Percentiles rank a stretch among this genome's conserved stretches.
Evolutionary conservation across 2,797 vertebrate genomes (phyloP).

Genomic region (Onychomys leucogaster): DNA sequence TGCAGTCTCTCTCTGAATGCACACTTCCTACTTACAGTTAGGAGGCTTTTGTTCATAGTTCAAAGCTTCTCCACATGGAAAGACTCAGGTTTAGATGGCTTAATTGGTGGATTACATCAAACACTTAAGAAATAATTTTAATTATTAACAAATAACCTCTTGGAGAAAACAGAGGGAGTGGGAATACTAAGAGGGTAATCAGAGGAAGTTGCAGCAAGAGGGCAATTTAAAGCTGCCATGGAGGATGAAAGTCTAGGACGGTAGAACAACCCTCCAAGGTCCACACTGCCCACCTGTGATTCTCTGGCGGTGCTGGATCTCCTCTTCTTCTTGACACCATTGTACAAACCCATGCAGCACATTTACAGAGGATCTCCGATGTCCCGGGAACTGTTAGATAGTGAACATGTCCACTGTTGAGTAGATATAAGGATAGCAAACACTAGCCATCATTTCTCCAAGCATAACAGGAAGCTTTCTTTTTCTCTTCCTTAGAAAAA

Average conservation of each 20-base stretch:
- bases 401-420: not conserved
- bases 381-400: not conserved
- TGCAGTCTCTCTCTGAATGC: not conserved
- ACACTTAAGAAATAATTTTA: conserved; percentile 31
- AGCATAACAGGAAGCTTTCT: not conserved
- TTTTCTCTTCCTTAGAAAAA: not conserved
- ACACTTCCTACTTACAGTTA: not conserved
- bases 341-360: not conserved
- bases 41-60: not conserved
- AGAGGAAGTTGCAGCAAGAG: not conserved
- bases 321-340: not conserved
- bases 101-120: not conserved
- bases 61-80: not conserved
- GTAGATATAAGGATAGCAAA: not conserved
- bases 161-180: not conserved
- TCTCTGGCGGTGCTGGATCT: not conserved
- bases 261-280: not conserved
- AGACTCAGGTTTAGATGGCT: not conserved
- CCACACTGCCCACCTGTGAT: not conserved
- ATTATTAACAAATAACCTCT: not conserved
- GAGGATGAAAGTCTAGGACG: not conserved
- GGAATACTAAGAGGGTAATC: not conserved
- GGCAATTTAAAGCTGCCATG: not conserved
- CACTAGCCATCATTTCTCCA: not conserved
- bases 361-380: not conserved